Base-by-base conservation (phyloP, 2,888 invertebrate species). In the Epistrophe grossulariae region DNA sequence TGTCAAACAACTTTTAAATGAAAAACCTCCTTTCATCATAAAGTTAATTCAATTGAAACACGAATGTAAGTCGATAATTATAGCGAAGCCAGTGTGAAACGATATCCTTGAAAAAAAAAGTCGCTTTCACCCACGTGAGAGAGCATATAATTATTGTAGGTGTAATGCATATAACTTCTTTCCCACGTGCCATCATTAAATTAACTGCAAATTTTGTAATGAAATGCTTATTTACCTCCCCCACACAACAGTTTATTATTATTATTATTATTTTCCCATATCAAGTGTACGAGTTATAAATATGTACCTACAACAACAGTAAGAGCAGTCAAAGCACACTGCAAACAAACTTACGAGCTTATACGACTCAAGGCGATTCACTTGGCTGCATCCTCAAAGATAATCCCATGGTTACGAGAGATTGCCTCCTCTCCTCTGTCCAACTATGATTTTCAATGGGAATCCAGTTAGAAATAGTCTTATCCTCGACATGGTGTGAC, bases 351-450 rank as follows among this genome's bases (percentile, higher is more conserved):
- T 43, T 62, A 17, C 38, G 5, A 19, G 24, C 19, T 38, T 38
- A 31, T 4, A 31, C 35, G 35, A 59, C 59, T 59, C 35, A 40
- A 60, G 19, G 38, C 60, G 24, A 38, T 40, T 38, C 59, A 60
- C 59, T 60, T 40, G 19, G 17, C 62, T 62, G 62, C 62, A 62
- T 62, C 24, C 59, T 43, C 15, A 62, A 62, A 62, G 62, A 40
- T 62, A 62, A 62, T 62, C 43, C 24, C 15, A 24, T 38, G 28
- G 9, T 24, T 43, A 15, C 15, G 19, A 13, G 59, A 59, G 52
- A 38, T 24, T 62, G 15, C 13, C 60, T 19, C 43, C 28, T 24
- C 24, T 24, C 3, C 24, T 38, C 57, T 59, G 59, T 59, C 35
- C 59, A 35, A 11, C 2, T 4, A 24, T 24, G 24, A 24, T n/a